phyloP scores from a whole-genome alignment of 2,113 vertebrate species.

The Azemiops feae region DNA sequence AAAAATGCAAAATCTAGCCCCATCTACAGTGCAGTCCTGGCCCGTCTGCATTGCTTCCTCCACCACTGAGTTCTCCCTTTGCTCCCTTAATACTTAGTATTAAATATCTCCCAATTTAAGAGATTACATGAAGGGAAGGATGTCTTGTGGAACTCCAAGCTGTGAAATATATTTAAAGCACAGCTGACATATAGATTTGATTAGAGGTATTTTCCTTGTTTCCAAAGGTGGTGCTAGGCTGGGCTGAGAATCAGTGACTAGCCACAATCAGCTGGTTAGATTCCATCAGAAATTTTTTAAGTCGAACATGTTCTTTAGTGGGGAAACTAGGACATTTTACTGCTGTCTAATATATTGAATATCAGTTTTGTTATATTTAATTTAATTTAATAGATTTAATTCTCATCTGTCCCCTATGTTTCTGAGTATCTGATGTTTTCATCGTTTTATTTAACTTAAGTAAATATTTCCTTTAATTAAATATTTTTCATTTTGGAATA shows the following conservation, averaged over 20 bases:
- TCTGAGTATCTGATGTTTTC: not conserved
- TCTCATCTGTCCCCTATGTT: not conserved
- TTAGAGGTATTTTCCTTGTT: not conserved
- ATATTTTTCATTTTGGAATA: not conserved
- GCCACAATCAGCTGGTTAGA: not conserved
- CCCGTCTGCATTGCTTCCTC: not conserved
- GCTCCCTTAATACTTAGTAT: not conserved
- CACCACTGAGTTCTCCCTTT: not conserved
- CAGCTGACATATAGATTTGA: not conserved
- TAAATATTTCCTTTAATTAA: not conserved
- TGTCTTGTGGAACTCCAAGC: not conserved
- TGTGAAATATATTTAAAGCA: not conserved
- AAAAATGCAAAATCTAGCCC: not conserved
- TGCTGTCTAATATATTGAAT: not conserved
- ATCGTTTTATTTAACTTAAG: not conserved
- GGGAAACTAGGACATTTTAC: slow-evolving; percentile 43
- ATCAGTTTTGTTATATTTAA: slow-evolving; percentile 49
- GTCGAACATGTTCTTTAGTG: slow-evolving; percentile 37
- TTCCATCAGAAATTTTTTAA: not conserved
- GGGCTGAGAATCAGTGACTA: not conserved
- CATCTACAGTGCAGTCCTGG: not conserved
- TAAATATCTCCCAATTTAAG: not conserved
- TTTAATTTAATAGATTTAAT: not conserved
- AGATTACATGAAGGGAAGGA: not conserved
- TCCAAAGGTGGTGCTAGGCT: not conserved